Evolutionary conservation across 2,888 invertebrate species (phyloP).

Genomic region (Mesoligia furuncula): DNA sequence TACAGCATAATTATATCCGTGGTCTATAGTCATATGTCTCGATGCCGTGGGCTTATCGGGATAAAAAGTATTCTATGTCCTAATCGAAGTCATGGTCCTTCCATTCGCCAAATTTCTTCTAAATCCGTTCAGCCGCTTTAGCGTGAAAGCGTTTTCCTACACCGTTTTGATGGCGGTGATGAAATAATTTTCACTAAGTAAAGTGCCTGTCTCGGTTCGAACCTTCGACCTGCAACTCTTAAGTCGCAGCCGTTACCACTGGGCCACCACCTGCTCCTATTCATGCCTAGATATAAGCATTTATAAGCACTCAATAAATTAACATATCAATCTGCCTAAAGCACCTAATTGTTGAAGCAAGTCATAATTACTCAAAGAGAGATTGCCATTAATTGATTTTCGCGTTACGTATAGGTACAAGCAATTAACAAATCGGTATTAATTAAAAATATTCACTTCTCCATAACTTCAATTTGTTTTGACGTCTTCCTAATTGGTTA

Average conservation of each 20-base stretch:
- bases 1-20: too few species aligned
- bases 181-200: too few species aligned
- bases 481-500: constrained; percentile 52
- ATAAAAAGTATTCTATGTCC: not conserved
- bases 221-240: too few species aligned
- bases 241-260: too few species aligned
- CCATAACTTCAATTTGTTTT: constrained; percentile 46
- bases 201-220: too few species aligned
- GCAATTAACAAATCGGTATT: constrained; percentile 40
- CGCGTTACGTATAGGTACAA: constrained; percentile 17
- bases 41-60: not conserved
- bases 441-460: constrained; percentile 50
- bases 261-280: not conserved
- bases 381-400: constrained; percentile 28
- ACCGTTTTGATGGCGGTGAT: not conserved
- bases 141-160: not conserved
- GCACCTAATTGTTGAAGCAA: constrained; percentile 26
- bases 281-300: not conserved
- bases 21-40: too few species aligned
- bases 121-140: not conserved
- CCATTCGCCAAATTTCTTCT: not conserved
- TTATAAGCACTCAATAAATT: not conserved
- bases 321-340: not conserved
- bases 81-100: not conserved
- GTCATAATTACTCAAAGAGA: constrained; percentile 32